Evolutionary conservation across 2,113 vertebrate species (phyloP), one percentile per base, ranked within the genome.

Genomic region (Seriola aureovittata): DNA sequence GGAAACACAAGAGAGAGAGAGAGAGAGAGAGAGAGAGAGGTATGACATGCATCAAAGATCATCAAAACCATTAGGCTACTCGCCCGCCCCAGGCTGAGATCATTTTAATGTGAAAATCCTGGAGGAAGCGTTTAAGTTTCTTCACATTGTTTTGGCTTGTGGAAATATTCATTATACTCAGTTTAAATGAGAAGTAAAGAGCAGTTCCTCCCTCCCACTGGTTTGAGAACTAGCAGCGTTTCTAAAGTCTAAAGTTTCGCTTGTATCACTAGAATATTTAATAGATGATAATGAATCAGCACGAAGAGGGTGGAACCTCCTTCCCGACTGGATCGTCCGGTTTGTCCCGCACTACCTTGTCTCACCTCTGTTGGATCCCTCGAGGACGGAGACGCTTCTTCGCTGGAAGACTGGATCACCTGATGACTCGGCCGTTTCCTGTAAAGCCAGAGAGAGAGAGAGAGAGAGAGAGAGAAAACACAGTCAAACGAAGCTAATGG

Each of bases 321-420:
- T 52, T 88, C 65, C 64, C 74, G 78, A 92, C 89, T 85, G 82
- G 87, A 88, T 83, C 4, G 52, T 85, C 90, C 87, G 89, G 86
- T 91, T 93, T 91, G 92, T 86, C 75, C 68, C 21, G 57, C 42
- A 5, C 68, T 21, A 32, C 76, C 70, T 71, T 7, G 67, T 75
- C 70, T 85, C 75, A 65, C 85, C 72, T 70, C 78, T 80, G 82
- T 64, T 46, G 34, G 78, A 62, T 81, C 86, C 82, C 78, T 87
- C 10, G 42, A 85, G 75, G 71, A 80, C 87, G 13, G 29, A 29
- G 29, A 29, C 29, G 63, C 29, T 34, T 44, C 71, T 44, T 78
- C 42, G n/a, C 9, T 10, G 36, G 64, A 71, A 29, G 48, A 14
- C 32, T 78, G 68, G 12, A 9, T 77, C 34, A 16, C 23, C 17